Evolutionary conservation across 2,888 invertebrate species (phyloP), one percentile per base, ranked within the genome.

Genomic region (Volucella zonaria): DNA sequence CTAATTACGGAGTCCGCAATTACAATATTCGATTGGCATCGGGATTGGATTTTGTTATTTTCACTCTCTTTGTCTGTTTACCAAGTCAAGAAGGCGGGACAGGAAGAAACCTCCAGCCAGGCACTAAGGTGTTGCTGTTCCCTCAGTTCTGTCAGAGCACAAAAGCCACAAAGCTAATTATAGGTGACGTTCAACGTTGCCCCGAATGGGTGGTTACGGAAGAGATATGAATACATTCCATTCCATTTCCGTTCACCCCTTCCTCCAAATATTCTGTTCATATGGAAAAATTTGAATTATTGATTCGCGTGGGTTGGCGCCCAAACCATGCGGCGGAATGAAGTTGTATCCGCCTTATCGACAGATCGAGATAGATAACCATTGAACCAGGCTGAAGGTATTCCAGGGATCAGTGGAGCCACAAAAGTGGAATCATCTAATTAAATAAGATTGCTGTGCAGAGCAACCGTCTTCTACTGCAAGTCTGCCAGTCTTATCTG

Each of bases 351-450:
- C 70, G 42, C 66, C 71, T 66, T 82, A 77, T 82, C 81, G 59
- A 54, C 43, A 31, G 56, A 64, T 70, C 56, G 18, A 47, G 59
- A 58, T 18, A 15, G 58, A 81, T 76, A 75, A 67, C 45, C 11
- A 47, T 42, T 38, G 56, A 11, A 6, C 31, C 31, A 31, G 38
- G 42, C 23, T 45, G 62, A n/a, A 18, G 11, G 42, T 8, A 45
- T 51, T 61, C 47, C 56, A 58, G 45, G 71, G 45, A 49, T 43
- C 45, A 45, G 45, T 43, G 70, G 42, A 52, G 52, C 47, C 71
- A 66, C 52, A 71, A 77, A 71, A 82, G 77, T 61, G 66, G 59
- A 82, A 82, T 77, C 71, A 54, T 66, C 82, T 82, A 82, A 78
- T 82, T 82, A 82, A 82, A 62, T 67, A 54, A 40, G 61, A 78